Evolutionary conservation across 1,140 invertebrate species (phyloP).

Genomic region (Drosophila azteca): DNA sequence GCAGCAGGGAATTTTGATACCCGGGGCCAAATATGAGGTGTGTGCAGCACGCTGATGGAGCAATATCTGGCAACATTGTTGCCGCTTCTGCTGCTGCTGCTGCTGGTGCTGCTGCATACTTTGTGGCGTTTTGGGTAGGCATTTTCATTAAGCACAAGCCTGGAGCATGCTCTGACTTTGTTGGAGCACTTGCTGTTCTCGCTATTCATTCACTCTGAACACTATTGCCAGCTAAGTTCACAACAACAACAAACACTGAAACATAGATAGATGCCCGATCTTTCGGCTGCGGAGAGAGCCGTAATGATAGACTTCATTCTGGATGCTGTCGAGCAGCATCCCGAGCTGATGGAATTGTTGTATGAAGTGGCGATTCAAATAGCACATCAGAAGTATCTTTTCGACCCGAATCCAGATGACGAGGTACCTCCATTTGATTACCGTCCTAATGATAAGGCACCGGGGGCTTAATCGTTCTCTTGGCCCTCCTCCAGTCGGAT

Average conservation of each 20-base stretch:
- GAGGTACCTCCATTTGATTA: too few relatives aligned
- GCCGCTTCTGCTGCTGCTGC: conserved; percentile 25
- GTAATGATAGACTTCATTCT: too few relatives aligned
- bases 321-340: too few relatives aligned
- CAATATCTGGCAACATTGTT: conserved; percentile 35
- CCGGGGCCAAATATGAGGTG: conserved; percentile 24
- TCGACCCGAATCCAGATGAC: too few relatives aligned
- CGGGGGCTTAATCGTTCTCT: too few relatives aligned
- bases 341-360: too few relatives aligned
- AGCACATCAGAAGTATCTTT: too few relatives aligned
- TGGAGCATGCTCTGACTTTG: conserved; percentile 40
- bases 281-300: too few relatives aligned
- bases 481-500: too few relatives aligned
- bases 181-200: background rate
- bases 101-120: conserved; percentile 50
- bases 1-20: conserved; percentile 59
- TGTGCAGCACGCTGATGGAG: conserved; percentile 27
- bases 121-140: conserved; percentile 54
- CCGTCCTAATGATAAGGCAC: too few relatives aligned
- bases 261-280: background rate
- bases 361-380: too few relatives aligned
- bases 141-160: conserved; percentile 65
- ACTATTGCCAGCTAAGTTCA: background rate
- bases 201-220: background rate
- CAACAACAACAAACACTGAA: background rate